phyloP scores from a whole-genome alignment of 2,797 vertebrate species.

The Schizothorax lantsangensis region DNA sequence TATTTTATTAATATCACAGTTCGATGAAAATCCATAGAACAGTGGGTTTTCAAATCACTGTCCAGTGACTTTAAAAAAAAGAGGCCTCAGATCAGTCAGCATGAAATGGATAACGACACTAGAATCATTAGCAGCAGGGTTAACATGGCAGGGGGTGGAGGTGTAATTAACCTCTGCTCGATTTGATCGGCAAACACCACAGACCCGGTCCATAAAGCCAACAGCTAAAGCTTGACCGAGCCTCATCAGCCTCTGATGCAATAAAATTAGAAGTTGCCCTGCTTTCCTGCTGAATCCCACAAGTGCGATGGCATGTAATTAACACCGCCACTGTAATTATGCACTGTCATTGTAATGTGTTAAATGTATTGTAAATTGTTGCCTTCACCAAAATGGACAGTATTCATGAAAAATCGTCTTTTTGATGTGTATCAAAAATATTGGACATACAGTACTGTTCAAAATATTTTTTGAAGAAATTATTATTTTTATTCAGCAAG shows the following conservation, averaged over 20 bases:
- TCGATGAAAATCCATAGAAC: neutral
- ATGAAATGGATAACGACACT: slow-evolving; percentile 19
- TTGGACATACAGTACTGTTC: neutral
- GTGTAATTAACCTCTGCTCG: slow-evolving; percentile 36
- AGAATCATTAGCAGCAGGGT: slow-evolving; percentile 19
- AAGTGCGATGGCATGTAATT: neutral
- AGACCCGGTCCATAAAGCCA: slow-evolving; percentile 3
- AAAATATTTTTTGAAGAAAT: neutral
- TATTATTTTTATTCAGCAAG: neutral
- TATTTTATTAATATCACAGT: slow-evolving; percentile 10
- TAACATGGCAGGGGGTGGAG: slow-evolving; percentile 12
- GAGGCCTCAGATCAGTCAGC: neutral
- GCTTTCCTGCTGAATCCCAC: slow-evolving; percentile 18
- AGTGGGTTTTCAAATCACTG: neutral
- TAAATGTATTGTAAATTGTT: neutral
- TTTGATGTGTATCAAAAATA: neutral
- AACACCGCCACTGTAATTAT: slow-evolving; percentile 22
- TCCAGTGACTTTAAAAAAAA: neutral
- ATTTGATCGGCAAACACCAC: slow-evolving; percentile 34
- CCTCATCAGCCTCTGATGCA: neutral
- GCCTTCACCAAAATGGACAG: neutral
- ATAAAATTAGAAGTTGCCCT: slow-evolving; percentile 34
- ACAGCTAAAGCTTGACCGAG: neutral
- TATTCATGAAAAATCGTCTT: neutral
- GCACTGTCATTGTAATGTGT: slow-evolving; percentile 18